phyloP scores from a whole-genome alignment of 2,888 invertebrate species.

The Spilosoma lubricipeda region DNA sequence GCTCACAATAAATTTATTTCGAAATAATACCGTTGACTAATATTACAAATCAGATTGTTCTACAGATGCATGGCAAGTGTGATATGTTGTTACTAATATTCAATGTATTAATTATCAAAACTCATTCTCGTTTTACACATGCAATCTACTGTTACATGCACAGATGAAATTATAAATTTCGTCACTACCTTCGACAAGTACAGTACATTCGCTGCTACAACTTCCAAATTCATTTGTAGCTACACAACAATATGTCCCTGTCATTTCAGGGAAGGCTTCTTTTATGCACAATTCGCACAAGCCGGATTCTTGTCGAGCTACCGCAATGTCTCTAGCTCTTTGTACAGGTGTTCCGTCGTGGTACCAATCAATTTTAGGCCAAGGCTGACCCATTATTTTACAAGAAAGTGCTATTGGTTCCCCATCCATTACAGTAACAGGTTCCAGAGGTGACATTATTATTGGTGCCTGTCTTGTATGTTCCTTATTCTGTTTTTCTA shows the following conservation, averaged over 20 bases:
- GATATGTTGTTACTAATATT: constrained; percentile 28
- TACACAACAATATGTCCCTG: constrained; percentile 93
- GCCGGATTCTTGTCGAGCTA: constrained; percentile 92
- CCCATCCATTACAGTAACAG: constrained; percentile 95
- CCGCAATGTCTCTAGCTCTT: constrained; percentile 91
- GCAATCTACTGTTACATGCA: constrained; percentile 64
- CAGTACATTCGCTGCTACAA: constrained; percentile 91
- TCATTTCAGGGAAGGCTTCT: constrained; percentile 96
- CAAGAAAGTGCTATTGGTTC: constrained; percentile 92
- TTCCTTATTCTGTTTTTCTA: constrained; percentile 86
- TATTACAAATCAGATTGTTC: constrained; percentile 50
- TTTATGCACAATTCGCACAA: constrained; percentile 92
- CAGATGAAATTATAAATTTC: constrained; percentile 58
- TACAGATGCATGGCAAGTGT: constrained; percentile 80
- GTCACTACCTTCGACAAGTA: constrained; percentile 92
- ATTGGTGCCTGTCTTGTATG: constrained; percentile 86
- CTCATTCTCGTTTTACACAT: constrained; percentile 51
- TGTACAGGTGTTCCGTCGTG: constrained; percentile 90
- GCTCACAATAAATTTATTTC: constrained; percentile 22
- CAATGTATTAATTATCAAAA: constrained; percentile 43
- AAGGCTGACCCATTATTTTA: constrained; percentile 91
- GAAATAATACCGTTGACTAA: constrained; percentile 26
- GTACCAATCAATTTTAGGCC: constrained; percentile 93
- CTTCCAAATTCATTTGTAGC: constrained; percentile 94
- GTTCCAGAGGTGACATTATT: constrained; percentile 90